These are phyloP conservation scores for Rhagoletis zephyria DNA, from an alignment of 1,140 invertebrate species.

Conservation along the genomic window DNA sequence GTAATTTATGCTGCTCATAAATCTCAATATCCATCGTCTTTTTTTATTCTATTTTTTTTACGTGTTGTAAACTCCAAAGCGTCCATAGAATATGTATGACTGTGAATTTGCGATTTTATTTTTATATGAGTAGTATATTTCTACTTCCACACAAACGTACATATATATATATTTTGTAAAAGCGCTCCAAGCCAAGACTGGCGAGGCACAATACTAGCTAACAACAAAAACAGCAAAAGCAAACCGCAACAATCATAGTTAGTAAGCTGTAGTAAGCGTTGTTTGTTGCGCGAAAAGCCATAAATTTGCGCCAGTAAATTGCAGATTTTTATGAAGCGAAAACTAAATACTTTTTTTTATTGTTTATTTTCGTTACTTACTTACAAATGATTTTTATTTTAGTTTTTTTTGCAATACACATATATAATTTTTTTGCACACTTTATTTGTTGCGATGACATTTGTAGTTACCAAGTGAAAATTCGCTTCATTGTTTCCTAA, in stretches of 20 bases:
- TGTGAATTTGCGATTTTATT: constrained; percentile 46
- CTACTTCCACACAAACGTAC: neutral
- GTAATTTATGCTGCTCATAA: constrained; percentile 47
- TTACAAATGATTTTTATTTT: neutral
- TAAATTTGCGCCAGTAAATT: constrained; percentile 46
- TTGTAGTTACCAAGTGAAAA: constrained; percentile 30
- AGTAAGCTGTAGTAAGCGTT: neutral
- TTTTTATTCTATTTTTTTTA: neutral
- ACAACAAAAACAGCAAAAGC: neutral
- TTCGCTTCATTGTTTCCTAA: constrained; percentile 23
- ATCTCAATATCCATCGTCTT: constrained; percentile 33
- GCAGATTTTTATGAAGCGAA: constrained; percentile 49
- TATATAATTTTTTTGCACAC: neutral
- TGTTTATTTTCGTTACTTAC: neutral
- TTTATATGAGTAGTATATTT: neutral
- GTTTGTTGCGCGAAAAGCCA: constrained; percentile 35
- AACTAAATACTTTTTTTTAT: constrained; percentile 37
- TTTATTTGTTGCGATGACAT: constrained; percentile 29
- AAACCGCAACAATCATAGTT: neutral
- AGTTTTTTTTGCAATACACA: neutral
- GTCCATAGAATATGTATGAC: constrained; percentile 30
- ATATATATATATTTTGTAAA: neutral
- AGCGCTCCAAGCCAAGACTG: neutral
- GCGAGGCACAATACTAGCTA: neutral
- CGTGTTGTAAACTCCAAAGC: constrained; percentile 27